phyloP scores from a whole-genome alignment of 2,113 vertebrate genomes.

The Neolamprologus ventralis region DNA sequence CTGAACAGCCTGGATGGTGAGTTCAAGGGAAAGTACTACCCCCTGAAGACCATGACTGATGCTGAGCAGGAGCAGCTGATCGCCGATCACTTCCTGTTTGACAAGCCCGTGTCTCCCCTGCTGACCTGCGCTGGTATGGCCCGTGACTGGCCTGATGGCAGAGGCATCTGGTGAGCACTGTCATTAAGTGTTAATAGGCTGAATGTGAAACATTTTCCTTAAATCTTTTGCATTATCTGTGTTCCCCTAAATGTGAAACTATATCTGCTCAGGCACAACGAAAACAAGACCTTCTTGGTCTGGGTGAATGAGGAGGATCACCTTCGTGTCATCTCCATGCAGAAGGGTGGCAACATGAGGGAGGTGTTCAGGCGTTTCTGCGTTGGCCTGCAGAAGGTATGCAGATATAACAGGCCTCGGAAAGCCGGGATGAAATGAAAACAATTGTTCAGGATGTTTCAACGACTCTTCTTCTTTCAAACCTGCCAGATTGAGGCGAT shows the following conservation, averaged over 20 bases:
- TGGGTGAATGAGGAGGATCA: slow-evolving; percentile 97
- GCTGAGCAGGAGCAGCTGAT: slow-evolving; percentile 92
- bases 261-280: slow-evolving; percentile 77
- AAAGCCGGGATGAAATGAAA: not conserved
- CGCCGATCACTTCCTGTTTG: slow-evolving; percentile 90
- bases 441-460: not conserved
- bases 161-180: slow-evolving; percentile 84
- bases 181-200: not conserved
- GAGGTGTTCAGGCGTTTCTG: slow-evolving; percentile 94
- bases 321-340: slow-evolving; percentile 92
- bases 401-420: not conserved
- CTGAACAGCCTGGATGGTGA: slow-evolving; percentile 85
- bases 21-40: slow-evolving; percentile 93
- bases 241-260: not conserved
- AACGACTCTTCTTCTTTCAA: not conserved
- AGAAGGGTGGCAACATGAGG: slow-evolving; percentile 92
- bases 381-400: slow-evolving; percentile 84
- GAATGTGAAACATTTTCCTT: not conserved
- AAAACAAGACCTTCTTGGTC: slow-evolving; percentile 88
- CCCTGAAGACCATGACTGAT: slow-evolving; percentile 85
- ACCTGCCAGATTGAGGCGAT: slow-evolving; percentile 83
- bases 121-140: slow-evolving; percentile 90
- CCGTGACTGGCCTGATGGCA: slow-evolving; percentile 89
- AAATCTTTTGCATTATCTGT: not conserved
- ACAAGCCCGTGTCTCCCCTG: slow-evolving; percentile 91